These are phyloP conservation scores for Catamblyrhynchus diadema DNA, from an alignment of 2,797 vertebrate species.

Conservation along the genomic window DNA sequence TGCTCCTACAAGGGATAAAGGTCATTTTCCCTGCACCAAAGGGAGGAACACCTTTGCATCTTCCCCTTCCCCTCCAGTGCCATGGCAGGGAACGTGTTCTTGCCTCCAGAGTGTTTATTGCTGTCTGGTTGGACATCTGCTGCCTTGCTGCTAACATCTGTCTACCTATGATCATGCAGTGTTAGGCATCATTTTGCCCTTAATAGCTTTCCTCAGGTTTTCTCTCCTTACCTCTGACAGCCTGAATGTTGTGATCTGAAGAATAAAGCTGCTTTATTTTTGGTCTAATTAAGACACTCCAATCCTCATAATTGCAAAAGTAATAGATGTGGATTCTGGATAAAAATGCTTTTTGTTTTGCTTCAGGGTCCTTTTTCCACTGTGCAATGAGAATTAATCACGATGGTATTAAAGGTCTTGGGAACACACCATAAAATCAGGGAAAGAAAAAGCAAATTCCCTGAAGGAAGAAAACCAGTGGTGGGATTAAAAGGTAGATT, in stretches of 20 bases:
- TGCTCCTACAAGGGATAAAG: background rate
- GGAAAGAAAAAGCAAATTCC: background rate
- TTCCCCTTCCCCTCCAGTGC: background rate
- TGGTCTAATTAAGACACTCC: constrained; percentile 32
- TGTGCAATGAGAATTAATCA: background rate
- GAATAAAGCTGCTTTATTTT: background rate
- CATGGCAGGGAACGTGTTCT: background rate
- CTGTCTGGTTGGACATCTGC: constrained; percentile 63
- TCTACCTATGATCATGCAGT: constrained; percentile 1
- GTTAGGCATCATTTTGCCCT: constrained; percentile 38
- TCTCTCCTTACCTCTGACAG: background rate
- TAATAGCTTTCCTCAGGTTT: constrained; percentile 31
- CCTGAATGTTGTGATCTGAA: background rate
- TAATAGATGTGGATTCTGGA: background rate
- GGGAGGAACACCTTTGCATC: background rate
- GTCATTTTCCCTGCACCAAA: background rate
- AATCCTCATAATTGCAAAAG: background rate
- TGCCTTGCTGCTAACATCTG: constrained; percentile 60
- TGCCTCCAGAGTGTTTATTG: constrained; percentile 45
- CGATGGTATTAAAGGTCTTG: background rate
- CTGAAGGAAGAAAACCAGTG: background rate
- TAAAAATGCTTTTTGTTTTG: background rate
- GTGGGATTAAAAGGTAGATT: constrained; percentile 31
- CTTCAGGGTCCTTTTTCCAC: background rate
- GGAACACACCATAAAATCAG: background rate